Evolutionary conservation across 2,113 vertebrate genomes (phyloP).

Genomic region (Triplophysa tibetana): DNA sequence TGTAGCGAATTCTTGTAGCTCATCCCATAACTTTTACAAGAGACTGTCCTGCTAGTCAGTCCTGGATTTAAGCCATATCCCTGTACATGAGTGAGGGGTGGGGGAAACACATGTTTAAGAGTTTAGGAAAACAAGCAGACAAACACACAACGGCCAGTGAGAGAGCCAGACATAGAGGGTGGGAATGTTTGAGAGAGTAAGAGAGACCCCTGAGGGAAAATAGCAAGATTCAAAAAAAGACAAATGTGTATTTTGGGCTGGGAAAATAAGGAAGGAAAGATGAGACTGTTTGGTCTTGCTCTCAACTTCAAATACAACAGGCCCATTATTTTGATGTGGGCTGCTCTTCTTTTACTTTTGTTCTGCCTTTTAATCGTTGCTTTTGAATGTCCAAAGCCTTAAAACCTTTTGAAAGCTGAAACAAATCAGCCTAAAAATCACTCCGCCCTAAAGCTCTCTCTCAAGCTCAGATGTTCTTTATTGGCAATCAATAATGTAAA

Average conservation of each 20-base stretch:
- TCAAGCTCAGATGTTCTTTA: constrained; percentile 13
- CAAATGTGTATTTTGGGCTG: constrained; percentile 20
- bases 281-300: constrained; percentile 23
- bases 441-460: constrained; percentile 45
- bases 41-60: not conserved
- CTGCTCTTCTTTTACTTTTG: constrained; percentile 26
- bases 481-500: not conserved
- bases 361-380: constrained; percentile 52
- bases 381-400: constrained; percentile 46
- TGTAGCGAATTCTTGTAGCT: not conserved
- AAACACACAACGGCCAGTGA: constrained; percentile 5
- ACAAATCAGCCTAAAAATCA: constrained; percentile 51
- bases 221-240: not conserved
- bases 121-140: constrained; percentile 1
- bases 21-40: not conserved
- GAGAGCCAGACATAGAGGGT: not conserved
- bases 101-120: constrained; percentile 1
- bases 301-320: constrained; percentile 20
- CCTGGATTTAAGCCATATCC: constrained; percentile 4
- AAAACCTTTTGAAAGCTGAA: constrained; percentile 56
- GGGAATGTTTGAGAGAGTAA: not conserved
- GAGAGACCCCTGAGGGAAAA: constrained; percentile 17
- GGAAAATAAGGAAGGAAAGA: constrained; percentile 23
- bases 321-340: constrained; percentile 38
- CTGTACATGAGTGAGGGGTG: not conserved